Percentiles rank a stretch among this genome's conserved stretches.
These are phyloP conservation scores for Sceloporus undulatus DNA, from an alignment of 2,113 vertebrate genomes.

Conservation along the genomic window DNA sequence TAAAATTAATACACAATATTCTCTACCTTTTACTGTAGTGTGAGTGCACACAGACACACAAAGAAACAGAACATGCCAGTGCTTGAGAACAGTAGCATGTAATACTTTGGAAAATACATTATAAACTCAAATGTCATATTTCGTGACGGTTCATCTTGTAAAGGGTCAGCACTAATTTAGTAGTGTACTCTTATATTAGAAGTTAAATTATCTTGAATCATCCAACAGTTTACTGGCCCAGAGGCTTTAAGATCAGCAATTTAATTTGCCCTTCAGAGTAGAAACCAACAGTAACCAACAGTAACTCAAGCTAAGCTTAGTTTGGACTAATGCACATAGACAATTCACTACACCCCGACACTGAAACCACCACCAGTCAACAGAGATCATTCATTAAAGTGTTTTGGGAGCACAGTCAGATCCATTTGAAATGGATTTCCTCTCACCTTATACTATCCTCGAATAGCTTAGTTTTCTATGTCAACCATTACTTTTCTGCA, in stretches of 20 bases:
- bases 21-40: neutral
- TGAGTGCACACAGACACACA: no score
- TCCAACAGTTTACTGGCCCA: neutral
- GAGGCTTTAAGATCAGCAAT: neutral
- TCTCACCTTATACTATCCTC: neutral
- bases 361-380: no score
- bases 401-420: neutral
- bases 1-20: neutral
- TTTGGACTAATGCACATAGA: no score
- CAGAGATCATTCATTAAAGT: neutral
- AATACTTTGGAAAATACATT: neutral
- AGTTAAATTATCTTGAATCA: neutral
- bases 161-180: neutral
- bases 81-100: neutral
- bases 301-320: neutral
- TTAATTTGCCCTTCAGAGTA: neutral
- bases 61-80: neutral
- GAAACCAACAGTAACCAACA: neutral
- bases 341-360: no score
- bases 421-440: constrained; percentile 4
- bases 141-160: neutral
- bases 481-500: neutral
- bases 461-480: neutral
- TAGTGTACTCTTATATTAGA: neutral
- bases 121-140: neutral